These are phyloP conservation scores for Leptosomus discolor DNA, from an alignment of 2,113 vertebrate genomes.

Conservation along the genomic window DNA sequence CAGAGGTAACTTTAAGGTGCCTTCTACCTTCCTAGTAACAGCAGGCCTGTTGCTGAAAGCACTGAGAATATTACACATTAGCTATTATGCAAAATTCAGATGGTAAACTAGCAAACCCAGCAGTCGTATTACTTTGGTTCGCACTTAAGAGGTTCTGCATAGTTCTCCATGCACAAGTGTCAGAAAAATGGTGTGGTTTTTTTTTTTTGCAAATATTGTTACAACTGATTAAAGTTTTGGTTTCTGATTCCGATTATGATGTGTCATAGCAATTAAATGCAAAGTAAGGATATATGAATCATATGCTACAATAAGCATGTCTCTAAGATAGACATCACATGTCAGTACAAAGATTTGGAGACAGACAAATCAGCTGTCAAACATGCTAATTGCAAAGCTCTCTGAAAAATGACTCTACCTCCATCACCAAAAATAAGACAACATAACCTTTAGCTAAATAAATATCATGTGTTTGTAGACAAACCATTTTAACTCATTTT, in stretches of 20 bases:
- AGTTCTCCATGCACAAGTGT: not conserved
- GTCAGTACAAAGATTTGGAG: not conserved
- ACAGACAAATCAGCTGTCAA: not conserved
- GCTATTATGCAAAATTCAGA: not conserved
- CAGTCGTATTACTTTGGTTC: not conserved
- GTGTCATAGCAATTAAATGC: constrained; percentile 46
- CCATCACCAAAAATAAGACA: not conserved
- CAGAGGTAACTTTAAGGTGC: not conserved
- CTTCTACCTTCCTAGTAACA: not conserved
- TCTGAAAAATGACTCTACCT: not conserved
- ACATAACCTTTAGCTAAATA: not conserved
- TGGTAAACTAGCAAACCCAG: not conserved
- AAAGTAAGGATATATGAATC: constrained; percentile 24
- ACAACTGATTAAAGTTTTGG: constrained; percentile 10
- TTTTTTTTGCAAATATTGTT: not conserved
- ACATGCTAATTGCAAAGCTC: not conserved
- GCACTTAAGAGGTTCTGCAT: not conserved
- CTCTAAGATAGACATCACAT: not conserved
- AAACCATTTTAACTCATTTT: not conserved
- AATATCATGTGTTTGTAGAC: not conserved
- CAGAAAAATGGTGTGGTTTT: not conserved
- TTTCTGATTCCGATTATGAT: constrained; percentile 9
- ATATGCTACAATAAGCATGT: not conserved
- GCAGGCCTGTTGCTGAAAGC: not conserved
- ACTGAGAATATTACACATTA: not conserved